Base-by-base conservation (phyloP, 2,797 vertebrate genomes). In the Tapirus indicus region DNA sequence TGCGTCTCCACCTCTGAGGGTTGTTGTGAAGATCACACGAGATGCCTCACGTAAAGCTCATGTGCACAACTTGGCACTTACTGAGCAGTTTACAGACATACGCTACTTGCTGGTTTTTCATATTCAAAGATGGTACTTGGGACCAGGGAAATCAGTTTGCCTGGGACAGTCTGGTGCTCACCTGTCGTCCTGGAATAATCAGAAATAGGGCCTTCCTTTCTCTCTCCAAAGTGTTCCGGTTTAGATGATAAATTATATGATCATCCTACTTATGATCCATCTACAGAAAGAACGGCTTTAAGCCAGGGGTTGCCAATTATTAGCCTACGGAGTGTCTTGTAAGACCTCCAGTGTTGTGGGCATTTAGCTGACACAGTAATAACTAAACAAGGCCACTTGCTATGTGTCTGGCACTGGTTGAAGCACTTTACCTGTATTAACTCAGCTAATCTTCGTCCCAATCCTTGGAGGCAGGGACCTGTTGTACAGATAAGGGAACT, bases 241-340 rank as follows among this genome's bases (percentile, higher is more conserved):
- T 94, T 62, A 77, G 72, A 64, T 16, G 66, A 29, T 41, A 93
- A 84, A 91, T n/a, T 79, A 60, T 32, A 56, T 7, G 2, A 29
- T 47, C 47, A 23, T 4, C 35, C 56, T 38, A 68, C 23, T 41
- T 71, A 80, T 2, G 4, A 66, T 49, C 89, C 74, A 82, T 35
- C 32, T 49, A 41, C 7, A 96, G 72, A 88, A 80, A 85, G 52
- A 89, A 72, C 7, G 49, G 58, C 64, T 74, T 88, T 72, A 60
- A 91, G 49, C 47, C 44, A 75, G n/a, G n/a, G 8, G 44, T 16
- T 32, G n/a, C 25, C n/a, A 47, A 41, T 60, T 71, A 47, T 18
- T 29, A 62, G 21, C 21, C 62, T 54, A 27, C 16, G 60, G 72
- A 62, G 35, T 6, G 6, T 87, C 17, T 6, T 11, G 9, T 64